Percentiles rank a stretch among this genome's conserved stretches.
phyloP scores from a whole-genome alignment of 1,140 invertebrate genomes.

The Cecropterus lyciades region DNA sequence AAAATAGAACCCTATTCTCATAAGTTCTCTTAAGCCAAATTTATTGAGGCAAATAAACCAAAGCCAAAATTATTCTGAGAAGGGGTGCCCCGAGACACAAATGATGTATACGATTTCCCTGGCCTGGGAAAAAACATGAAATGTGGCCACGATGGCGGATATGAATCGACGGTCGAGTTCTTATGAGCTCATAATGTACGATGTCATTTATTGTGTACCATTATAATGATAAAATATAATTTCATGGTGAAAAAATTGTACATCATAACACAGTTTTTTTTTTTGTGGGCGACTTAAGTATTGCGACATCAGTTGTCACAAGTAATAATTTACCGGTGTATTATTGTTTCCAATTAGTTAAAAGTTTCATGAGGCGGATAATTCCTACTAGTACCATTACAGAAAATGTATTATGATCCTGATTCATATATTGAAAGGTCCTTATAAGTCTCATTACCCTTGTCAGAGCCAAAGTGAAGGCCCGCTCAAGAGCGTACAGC shows the following conservation, averaged over 20 bases:
- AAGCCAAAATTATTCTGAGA: constrained; percentile 35
- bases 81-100: constrained; percentile 36
- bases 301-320: no score
- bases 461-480: constrained; percentile 69
- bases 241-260: no score
- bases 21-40: constrained; percentile 21
- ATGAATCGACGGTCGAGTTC: constrained; percentile 42
- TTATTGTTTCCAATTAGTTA: no score
- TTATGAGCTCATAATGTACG: constrained; percentile 34
- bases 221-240: constrained; percentile 33
- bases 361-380: no score
- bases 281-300: no score
- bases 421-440: no score
- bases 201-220: constrained; percentile 18
- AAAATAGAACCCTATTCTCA: constrained; percentile 6
- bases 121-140: constrained; percentile 41
- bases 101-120: constrained; percentile 43
- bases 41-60: constrained; percentile 40
- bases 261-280: no score
- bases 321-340: no score
- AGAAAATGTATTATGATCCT: no score
- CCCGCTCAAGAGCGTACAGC: constrained; percentile 83
- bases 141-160: constrained; percentile 39
- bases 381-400: no score
- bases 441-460: no score